Evolutionary conservation across 2,888 invertebrate genomes (phyloP).

Genomic region (Idaea aversata): DNA sequence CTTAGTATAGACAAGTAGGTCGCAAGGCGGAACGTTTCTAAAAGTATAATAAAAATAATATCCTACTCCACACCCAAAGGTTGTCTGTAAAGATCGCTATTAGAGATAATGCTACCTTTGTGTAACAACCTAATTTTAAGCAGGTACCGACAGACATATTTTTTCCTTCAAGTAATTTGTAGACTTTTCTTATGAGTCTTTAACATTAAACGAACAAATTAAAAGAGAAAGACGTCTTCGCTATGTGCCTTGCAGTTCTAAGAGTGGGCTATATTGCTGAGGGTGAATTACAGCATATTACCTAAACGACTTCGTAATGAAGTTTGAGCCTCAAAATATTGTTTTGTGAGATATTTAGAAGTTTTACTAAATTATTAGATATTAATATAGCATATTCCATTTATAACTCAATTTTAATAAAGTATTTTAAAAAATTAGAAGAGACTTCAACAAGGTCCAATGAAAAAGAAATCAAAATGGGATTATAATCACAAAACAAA

Average conservation of each 20-base stretch:
- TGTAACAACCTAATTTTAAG: conserved; percentile 1
- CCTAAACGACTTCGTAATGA: conserved; percentile 34
- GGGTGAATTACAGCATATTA: conserved; percentile 41
- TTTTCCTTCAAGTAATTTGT: conserved; percentile 9
- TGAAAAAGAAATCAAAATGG: too few species aligned
- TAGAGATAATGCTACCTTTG: conserved; percentile 1
- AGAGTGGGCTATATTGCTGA: conserved; percentile 29
- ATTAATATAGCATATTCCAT: too few species aligned
- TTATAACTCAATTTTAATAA: too few species aligned
- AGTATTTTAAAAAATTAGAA: too few species aligned
- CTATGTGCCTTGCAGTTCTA: conserved; percentile 26
- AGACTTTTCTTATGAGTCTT: conserved; percentile 13
- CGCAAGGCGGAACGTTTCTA: background rate
- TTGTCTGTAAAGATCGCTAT: background rate
- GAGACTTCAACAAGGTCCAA: too few species aligned
- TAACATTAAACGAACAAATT: conserved; percentile 25
- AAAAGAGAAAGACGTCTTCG: conserved; percentile 18
- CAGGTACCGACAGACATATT: background rate
- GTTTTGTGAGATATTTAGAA: conserved; percentile 31
- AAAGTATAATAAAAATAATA: background rate
- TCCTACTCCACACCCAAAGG: background rate
- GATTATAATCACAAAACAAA: too few species aligned
- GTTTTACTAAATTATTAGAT: background rate
- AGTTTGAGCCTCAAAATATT: conserved; percentile 32
- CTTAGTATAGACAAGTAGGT: background rate